Conservation (phyloP, 2,113 vertebrate genomes). For the Chrysemys picta region DNA sequence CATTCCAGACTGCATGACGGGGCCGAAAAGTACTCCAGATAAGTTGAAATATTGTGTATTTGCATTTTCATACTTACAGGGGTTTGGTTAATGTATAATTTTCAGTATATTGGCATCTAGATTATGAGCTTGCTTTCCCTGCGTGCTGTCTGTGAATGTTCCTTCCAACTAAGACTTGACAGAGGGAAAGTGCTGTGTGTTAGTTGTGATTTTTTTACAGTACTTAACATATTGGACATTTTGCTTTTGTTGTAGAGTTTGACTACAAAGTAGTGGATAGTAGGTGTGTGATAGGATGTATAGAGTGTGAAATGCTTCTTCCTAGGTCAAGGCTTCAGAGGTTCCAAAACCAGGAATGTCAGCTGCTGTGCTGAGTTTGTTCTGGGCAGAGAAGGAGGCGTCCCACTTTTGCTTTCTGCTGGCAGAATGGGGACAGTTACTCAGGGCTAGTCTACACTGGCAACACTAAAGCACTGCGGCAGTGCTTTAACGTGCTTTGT, state of each 20-base stretch:
- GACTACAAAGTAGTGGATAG: neutral
- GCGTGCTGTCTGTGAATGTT: neutral
- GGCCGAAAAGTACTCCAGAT: neutral
- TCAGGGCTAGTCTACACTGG: neutral
- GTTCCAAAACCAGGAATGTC: neutral
- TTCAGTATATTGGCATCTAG: neutral
- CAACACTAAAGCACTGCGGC: too few relatives aligned
- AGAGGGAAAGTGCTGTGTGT: neutral
- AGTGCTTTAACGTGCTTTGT: too few relatives aligned
- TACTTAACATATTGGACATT: neutral
- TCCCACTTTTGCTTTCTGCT: neutral
- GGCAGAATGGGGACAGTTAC: neutral
- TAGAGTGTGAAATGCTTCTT: neutral
- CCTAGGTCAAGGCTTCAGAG: neutral
- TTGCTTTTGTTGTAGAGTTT: fast-evolving
- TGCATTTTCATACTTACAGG: neutral
- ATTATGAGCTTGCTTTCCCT: neutral
- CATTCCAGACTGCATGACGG: neutral
- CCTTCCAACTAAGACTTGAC: neutral
- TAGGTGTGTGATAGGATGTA: neutral
- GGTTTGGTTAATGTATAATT: neutral
- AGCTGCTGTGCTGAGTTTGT: neutral
- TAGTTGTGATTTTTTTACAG: neutral
- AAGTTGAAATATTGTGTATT: neutral
- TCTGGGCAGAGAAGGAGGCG: neutral